phyloP scores from a whole-genome alignment of 1,140 invertebrate species.

The Pachypsylla venusta region DNA sequence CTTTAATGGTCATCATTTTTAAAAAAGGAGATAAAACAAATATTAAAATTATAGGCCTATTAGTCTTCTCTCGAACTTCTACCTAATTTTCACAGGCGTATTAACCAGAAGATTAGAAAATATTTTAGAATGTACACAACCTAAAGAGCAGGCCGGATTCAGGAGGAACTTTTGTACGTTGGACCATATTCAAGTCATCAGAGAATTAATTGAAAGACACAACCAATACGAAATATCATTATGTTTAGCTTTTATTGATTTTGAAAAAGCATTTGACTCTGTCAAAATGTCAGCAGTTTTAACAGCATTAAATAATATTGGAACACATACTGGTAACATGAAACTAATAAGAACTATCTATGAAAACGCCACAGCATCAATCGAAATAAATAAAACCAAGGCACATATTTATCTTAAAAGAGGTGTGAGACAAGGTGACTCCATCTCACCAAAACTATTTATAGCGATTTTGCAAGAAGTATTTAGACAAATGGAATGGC shows the following conservation, averaged over 20 bases:
- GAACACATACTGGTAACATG: too few relatives aligned
- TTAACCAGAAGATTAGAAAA: slow-evolving; percentile 23
- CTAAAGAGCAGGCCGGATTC: slow-evolving; percentile 28
- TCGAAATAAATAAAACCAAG: too few relatives aligned
- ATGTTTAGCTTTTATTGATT: slow-evolving; percentile 3
- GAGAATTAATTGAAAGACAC: slow-evolving; percentile 13
- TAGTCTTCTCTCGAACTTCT: slow-evolving; percentile 23
- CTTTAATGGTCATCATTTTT: slow-evolving; percentile 25
- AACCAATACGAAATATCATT: slow-evolving; percentile 13
- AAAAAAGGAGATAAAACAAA: slow-evolving; percentile 24
- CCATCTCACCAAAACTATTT: too few relatives aligned
- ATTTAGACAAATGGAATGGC: too few relatives aligned
- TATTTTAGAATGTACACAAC: slow-evolving; percentile 24
- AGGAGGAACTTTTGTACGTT: slow-evolving; percentile 22
- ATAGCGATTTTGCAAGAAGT: too few relatives aligned
- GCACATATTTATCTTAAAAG: too few relatives aligned
- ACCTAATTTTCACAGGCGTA: slow-evolving; percentile 22
- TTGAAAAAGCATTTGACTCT: too few relatives aligned
- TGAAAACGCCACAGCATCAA: too few relatives aligned
- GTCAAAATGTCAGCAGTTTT: neutral
- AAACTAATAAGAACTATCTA: too few relatives aligned
- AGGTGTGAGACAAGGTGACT: too few relatives aligned
- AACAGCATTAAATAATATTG: neutral
- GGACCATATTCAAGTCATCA: slow-evolving; percentile 16
- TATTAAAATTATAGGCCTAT: slow-evolving; percentile 28